These are phyloP conservation scores for Entomyzon cyanotis DNA, from an alignment of 2,113 vertebrate species.

Conservation along the genomic window DNA sequence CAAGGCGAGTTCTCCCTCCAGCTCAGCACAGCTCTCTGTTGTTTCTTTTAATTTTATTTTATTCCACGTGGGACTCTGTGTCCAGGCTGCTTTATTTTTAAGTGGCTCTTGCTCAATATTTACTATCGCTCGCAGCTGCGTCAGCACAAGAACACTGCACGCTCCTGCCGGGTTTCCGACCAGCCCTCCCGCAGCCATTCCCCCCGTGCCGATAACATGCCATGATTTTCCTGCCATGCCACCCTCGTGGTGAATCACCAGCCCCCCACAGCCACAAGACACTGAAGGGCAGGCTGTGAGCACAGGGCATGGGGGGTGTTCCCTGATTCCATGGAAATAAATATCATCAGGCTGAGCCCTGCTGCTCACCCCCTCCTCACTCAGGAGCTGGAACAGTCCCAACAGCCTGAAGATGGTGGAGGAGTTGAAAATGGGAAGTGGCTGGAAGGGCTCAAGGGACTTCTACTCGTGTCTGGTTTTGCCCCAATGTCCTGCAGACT, in stretches of 20 bases:
- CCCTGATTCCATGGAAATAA: background rate
- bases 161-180: background rate
- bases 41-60: conserved; percentile 50
- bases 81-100: conserved; percentile 44
- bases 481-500: background rate
- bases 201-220: accelerated
- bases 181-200: background rate
- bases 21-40: background rate
- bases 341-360: background rate
- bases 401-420: accelerated
- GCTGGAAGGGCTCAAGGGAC: background rate
- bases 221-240: background rate
- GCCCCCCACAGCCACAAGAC: background rate
- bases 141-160: background rate
- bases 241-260: background rate
- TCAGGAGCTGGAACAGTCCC: background rate
- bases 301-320: background rate
- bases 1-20: background rate
- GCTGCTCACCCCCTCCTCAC: background rate
- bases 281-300: background rate
- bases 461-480: accelerated
- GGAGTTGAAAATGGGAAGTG: background rate
- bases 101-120: conserved; percentile 48
- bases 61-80: background rate
- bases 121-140: background rate